Conservation (phyloP, 2,888 invertebrate genomes). For the Lithophane socia region DNA sequence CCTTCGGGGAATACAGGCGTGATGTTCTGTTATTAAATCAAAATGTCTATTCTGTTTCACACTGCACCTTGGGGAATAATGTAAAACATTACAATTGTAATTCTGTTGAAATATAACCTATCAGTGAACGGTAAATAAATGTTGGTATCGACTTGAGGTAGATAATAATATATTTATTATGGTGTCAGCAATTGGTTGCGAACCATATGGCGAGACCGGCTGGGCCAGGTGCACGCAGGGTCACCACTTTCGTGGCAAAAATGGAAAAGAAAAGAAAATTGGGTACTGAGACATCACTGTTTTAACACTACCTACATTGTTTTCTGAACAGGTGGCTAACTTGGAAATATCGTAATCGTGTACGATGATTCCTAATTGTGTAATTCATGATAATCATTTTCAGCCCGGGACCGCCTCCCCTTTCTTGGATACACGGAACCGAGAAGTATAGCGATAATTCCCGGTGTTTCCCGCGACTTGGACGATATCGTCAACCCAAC, state of each 20-base stretch:
- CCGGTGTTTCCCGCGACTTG: no score
- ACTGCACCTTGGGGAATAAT: background rate
- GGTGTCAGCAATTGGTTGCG: constrained; percentile 15
- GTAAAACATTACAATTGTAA: background rate
- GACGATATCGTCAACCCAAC: no score
- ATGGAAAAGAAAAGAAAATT: no score
- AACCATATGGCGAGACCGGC: constrained; percentile 31
- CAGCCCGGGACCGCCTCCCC: no score
- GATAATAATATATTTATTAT: constrained; percentile 27
- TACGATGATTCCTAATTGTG: no score
- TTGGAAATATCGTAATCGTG: no score
- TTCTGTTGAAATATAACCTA: background rate
- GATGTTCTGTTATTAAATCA: background rate
- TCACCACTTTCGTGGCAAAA: background rate
- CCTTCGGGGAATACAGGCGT: background rate
- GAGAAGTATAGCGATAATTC: no score
- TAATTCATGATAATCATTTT: no score
- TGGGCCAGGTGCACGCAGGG: constrained; percentile 28
- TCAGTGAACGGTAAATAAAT: constrained; percentile 5
- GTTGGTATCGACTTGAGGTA: constrained; percentile 15
- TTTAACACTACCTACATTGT: no score
- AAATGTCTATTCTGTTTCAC: background rate
- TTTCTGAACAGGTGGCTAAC: no score
- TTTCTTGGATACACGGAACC: no score
- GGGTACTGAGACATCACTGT: no score